phyloP scores from a whole-genome alignment of 2,797 vertebrate species.

The Hafferia zeledoni region DNA sequence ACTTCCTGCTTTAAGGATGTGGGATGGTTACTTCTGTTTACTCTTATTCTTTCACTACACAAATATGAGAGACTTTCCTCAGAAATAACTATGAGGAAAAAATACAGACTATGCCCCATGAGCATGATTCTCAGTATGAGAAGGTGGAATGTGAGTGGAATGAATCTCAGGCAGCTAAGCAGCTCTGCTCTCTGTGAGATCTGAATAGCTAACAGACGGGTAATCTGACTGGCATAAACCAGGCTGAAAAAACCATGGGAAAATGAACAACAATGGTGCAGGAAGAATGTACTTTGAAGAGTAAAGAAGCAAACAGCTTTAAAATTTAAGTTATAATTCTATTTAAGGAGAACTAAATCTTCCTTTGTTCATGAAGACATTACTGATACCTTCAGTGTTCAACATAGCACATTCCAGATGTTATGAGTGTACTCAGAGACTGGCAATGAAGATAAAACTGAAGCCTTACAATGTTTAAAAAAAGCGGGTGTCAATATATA shows the following conservation, averaged over 20 bases:
- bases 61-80: not conserved
- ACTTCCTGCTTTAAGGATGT: not conserved
- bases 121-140: not conserved
- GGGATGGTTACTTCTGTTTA: not conserved
- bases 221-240: not conserved
- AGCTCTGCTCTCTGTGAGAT: not conserved
- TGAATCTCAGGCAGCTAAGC: not conserved
- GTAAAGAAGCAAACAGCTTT: not conserved
- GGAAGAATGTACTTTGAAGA: not conserved
- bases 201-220: not conserved
- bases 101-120: fast-evolving
- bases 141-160: not conserved
- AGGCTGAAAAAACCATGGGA: not conserved
- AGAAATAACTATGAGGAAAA: not conserved
- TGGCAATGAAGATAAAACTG: not conserved
- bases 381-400: not conserved
- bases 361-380: not conserved
- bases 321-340: not conserved
- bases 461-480: not conserved
- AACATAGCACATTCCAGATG: not conserved
- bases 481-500: not conserved
- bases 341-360: not conserved
- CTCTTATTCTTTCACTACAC: not conserved
- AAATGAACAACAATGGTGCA: not conserved
- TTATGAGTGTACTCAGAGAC: not conserved